Evolutionary conservation across 2,797 vertebrate species (phyloP).

Genomic region (Chelonia mydas): DNA sequence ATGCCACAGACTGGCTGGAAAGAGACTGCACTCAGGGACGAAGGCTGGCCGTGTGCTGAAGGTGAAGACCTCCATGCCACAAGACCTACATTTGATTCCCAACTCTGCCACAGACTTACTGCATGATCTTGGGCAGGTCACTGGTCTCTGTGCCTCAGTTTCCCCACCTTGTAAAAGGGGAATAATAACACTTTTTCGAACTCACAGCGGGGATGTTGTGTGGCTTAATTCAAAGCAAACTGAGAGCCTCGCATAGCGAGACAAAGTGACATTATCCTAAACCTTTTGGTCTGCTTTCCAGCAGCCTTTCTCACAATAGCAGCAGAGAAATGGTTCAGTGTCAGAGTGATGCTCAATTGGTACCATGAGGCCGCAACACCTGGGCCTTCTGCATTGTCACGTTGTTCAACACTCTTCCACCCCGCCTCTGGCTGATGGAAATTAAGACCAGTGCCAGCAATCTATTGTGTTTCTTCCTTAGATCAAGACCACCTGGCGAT

Average conservation of each 20-base stretch:
- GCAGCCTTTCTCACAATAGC: neutral
- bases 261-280: neutral
- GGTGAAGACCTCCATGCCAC: constrained; percentile 11
- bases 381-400: neutral
- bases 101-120: neutral
- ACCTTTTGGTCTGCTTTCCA: neutral
- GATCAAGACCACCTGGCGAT: neutral
- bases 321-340: neutral
- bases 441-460: neutral
- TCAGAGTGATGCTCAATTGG: neutral
- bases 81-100: neutral
- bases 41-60: neutral
- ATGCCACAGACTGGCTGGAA: neutral
- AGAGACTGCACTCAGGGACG: neutral
- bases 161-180: neutral
- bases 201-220: neutral
- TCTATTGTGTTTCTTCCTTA: neutral
- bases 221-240: neutral
- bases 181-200: neutral
- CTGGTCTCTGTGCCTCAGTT: neutral
- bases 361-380: neutral
- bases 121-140: neutral
- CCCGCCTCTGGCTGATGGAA: neutral
- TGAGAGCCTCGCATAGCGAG: neutral
- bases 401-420: neutral